Base-by-base conservation (phyloP, 2,888 invertebrate genomes). In the Catocala sponsa region DNA sequence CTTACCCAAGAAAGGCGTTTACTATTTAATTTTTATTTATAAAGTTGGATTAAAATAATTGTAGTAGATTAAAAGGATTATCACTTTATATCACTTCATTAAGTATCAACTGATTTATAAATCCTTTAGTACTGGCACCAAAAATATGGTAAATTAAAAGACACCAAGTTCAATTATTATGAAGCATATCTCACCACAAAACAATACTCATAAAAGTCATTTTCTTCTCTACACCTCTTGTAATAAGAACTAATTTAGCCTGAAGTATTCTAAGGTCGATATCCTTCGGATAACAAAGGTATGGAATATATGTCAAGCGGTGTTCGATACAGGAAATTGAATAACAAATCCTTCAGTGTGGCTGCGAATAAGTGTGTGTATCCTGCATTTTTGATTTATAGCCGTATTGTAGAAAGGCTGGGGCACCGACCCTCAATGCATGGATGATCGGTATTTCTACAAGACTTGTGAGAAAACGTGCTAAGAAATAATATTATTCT, bases 321-420 rank as follows among this genome's bases (percentile, higher is more conserved):
- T 61, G 57, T 50, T 67, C 54, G 55, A 64, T 60, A 64, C 61
- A 65, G 76, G 76, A 76, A 76, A 76, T 76, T 78, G 76, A 78
- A 76, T 76, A 76, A 76, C 76, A 76, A 76, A 76, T 76, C 78
- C 76, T 75, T 72, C 76, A 68, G 52, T 50, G 61, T 49, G 62
- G 64, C 59, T 60, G 64, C 65, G 70, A 65, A 72, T 72, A 78
- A 76, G 68, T 64, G 61, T 70, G 59, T 72, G 54, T 70, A 68
- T 70, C 66, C 68, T 67, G 75, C 59, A 72, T 75, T 68, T 72
- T 70, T 70, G 64, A 75, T 72, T 72, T 72, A 75, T 62, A 13
- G 2, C n/a, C 9, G 6, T 35, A 12, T 49, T 46, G 25, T 9
- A 9, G 9, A 13, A 13, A 25, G 48, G 32, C 32, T 38, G 35